Conservation (phyloP, 2,888 invertebrate genomes). For the Neoscelio sp. region DNA sequence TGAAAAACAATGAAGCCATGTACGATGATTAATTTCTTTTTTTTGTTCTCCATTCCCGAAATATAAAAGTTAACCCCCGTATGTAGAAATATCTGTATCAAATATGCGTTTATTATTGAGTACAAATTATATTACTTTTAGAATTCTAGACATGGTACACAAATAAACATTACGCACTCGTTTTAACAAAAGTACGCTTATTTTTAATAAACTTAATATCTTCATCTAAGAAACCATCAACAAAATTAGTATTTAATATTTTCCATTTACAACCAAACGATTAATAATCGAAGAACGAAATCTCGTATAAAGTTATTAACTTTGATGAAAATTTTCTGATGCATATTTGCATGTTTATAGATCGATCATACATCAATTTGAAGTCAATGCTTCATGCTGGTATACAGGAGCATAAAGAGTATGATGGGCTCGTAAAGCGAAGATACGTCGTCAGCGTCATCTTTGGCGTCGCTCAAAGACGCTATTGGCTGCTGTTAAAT, state of each 20-base stretch:
- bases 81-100: too few relatives aligned
- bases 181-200: too few relatives aligned
- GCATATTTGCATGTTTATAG: conserved; percentile 51
- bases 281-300: conserved; percentile 32
- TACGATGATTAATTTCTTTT: too few relatives aligned
- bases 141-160: too few relatives aligned
- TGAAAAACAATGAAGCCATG: too few relatives aligned
- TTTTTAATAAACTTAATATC: too few relatives aligned
- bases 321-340: conserved; percentile 44
- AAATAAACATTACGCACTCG: too few relatives aligned
- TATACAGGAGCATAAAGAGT: conserved; percentile 36
- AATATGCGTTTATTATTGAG: too few relatives aligned
- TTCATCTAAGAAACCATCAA: conserved; percentile 26
- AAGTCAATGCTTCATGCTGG: conserved; percentile 32
- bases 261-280: background rate
- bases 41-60: too few relatives aligned
- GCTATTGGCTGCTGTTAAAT: conserved; percentile 49
- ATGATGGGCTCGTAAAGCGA: conserved; percentile 56
- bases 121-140: too few relatives aligned
- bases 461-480: conserved; percentile 41
- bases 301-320: conserved; percentile 53
- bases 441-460: conserved; percentile 59
- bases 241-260: conserved; percentile 17
- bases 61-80: too few relatives aligned
- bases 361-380: conserved; percentile 53